A percentile compares a stretch with the other conserved stretches of the same genome.
Conservation (phyloP, 2,888 invertebrate species). For the Brachyptera risi region DNA sequence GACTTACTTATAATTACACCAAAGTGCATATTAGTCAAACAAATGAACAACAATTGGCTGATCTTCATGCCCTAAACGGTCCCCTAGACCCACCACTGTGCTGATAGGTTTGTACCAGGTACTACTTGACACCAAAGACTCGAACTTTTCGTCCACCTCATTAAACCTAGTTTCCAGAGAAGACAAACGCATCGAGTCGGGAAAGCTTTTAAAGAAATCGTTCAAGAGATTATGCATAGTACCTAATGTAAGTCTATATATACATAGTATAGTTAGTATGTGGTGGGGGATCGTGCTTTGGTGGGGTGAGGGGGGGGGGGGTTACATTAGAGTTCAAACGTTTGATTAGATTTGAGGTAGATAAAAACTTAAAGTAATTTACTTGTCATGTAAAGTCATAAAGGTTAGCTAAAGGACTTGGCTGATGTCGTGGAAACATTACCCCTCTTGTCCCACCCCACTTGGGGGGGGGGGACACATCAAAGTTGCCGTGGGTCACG, state of each 20-base stretch:
- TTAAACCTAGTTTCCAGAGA: background rate
- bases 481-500: too few species aligned
- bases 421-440: background rate
- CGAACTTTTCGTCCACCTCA: background rate
- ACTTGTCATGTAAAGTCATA: background rate
- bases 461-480: too few species aligned
- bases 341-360: conserved; percentile 9
- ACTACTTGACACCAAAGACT: background rate
- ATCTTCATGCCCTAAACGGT: too few species aligned
- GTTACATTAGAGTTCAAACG: background rate
- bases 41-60: too few species aligned
- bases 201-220: background rate
- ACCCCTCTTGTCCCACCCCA: background rate
- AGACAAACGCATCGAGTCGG: background rate
- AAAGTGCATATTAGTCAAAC: too few species aligned
- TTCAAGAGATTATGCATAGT: too few species aligned
- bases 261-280: background rate
- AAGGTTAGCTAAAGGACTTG: background rate
- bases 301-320: too few species aligned
- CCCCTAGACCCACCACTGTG: too few species aligned
- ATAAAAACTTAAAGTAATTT: conserved; percentile 17
- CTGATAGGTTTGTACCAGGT: conserved; percentile 7
- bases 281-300: too few species aligned
- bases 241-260: too few species aligned
- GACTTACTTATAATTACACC: too few species aligned